Evolutionary conservation across 2,113 vertebrate species (phyloP).

Genomic region (Callocephalon fimbriatum): DNA sequence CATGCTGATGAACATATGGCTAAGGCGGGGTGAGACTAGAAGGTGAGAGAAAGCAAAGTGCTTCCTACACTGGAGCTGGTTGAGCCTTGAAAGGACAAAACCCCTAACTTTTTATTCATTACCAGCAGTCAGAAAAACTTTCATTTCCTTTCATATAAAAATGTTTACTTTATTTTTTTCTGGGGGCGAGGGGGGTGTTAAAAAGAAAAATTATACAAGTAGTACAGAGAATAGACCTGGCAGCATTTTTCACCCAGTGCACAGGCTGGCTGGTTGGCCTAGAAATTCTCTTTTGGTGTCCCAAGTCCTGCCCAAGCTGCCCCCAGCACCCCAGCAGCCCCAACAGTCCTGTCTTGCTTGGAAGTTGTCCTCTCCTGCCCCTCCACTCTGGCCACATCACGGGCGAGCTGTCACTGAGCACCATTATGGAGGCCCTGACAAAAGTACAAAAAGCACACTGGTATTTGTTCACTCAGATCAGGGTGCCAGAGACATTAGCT

Average conservation of each 20-base stretch:
- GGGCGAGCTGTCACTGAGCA: background rate
- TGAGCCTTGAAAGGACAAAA: background rate
- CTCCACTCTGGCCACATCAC: rapidly evolving
- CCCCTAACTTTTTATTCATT: background rate
- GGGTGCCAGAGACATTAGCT: background rate
- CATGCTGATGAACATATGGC: background rate
- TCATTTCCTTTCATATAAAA: background rate
- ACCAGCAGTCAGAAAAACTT: background rate
- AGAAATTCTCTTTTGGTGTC: background rate
- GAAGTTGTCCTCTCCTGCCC: background rate
- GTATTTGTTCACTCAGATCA: background rate
- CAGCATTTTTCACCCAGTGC: background rate
- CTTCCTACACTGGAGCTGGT: background rate
- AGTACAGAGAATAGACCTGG: background rate
- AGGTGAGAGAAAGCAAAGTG: background rate
- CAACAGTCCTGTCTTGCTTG: background rate
- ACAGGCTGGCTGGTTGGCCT: background rate
- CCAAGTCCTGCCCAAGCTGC: background rate
- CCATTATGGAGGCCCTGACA: rapidly evolving
- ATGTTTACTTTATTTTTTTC: background rate
- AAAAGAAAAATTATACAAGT: background rate
- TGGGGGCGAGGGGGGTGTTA: rapidly evolving
- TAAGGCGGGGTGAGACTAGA: background rate
- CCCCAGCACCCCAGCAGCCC: background rate
- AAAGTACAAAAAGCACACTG: background rate